Evolutionary conservation across 2,113 vertebrate species (phyloP).

Genomic region (Colaptes auratus): DNA sequence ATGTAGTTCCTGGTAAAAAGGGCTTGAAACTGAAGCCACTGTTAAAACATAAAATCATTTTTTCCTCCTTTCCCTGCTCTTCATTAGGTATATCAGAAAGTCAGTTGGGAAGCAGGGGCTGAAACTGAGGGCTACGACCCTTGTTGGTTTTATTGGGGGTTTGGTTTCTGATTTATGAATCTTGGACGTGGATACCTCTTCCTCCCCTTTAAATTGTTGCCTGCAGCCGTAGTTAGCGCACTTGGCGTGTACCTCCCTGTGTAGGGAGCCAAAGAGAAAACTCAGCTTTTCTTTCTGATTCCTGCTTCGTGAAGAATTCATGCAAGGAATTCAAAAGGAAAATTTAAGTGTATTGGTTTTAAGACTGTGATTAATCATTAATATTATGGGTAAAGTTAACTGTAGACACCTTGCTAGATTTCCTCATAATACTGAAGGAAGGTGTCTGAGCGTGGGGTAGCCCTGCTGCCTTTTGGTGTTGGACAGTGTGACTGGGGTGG

Average conservation of each 20-base stretch:
- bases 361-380: neutral
- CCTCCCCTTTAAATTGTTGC: too few relatives aligned
- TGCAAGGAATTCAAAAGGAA: neutral
- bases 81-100: neutral
- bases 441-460: neutral
- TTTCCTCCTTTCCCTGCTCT: neutral
- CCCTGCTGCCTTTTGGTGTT: neutral
- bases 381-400: neutral
- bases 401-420: neutral
- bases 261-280: neutral
- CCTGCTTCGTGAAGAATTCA: neutral
- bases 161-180: neutral
- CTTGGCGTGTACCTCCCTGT: accelerated
- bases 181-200: neutral
- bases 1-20: neutral
- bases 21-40: neutral
- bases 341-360: neutral
- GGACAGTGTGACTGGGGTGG: neutral
- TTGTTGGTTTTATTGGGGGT: neutral
- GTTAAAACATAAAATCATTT: neutral
- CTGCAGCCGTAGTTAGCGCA: neutral
- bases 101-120: neutral
- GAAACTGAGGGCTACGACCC: neutral
- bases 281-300: neutral
- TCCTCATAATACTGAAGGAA: neutral